Evolutionary conservation across 2,797 vertebrate genomes (phyloP).

Genomic region (Betta splendens): DNA sequence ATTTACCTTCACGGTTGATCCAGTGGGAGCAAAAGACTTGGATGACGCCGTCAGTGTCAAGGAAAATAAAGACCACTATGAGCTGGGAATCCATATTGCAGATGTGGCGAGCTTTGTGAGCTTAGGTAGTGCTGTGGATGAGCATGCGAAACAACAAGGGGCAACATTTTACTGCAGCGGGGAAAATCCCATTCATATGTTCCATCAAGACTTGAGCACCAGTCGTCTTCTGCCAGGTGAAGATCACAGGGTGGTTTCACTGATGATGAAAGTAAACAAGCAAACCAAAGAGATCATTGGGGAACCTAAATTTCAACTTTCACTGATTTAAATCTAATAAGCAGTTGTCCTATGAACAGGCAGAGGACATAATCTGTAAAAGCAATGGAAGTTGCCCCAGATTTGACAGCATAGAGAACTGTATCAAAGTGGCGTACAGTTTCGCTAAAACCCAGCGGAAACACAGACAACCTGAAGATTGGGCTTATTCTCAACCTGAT

Average conservation of each 20-base stretch:
- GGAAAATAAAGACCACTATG: conserved; percentile 75
- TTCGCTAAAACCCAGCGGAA: conserved; percentile 77
- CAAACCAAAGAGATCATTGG: conserved; percentile 44
- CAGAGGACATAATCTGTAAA: conserved; percentile 48
- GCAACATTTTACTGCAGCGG: conserved; percentile 24
- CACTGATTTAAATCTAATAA: conserved; percentile 52
- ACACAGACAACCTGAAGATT: conserved; percentile 77
- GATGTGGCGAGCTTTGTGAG: conserved; percentile 83
- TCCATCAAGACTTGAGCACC: conserved; percentile 35
- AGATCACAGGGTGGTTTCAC: conserved; percentile 57
- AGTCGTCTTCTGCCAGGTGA: conserved; percentile 24
- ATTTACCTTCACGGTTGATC: conserved; percentile 70
- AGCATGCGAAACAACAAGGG: conserved; percentile 27
- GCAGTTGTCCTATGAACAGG: conserved; percentile 58
- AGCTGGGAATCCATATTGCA: conserved; percentile 87
- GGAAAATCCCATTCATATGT: conserved; percentile 32
- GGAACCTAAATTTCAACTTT: conserved; percentile 53
- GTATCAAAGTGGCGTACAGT: conserved; percentile 56
- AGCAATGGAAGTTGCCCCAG: conserved; percentile 14
- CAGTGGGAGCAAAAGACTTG: conserved; percentile 36
- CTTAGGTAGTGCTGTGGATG: conserved; percentile 43
- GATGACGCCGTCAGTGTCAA: conserved; percentile 75
- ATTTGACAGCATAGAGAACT: conserved; percentile 40
- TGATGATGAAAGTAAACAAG: conserved; percentile 59
- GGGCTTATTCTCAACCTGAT: conserved; percentile 78